These are phyloP conservation scores for Mythimna loreyi DNA, from an alignment of 2,888 invertebrate species.

Conservation along the genomic window DNA sequence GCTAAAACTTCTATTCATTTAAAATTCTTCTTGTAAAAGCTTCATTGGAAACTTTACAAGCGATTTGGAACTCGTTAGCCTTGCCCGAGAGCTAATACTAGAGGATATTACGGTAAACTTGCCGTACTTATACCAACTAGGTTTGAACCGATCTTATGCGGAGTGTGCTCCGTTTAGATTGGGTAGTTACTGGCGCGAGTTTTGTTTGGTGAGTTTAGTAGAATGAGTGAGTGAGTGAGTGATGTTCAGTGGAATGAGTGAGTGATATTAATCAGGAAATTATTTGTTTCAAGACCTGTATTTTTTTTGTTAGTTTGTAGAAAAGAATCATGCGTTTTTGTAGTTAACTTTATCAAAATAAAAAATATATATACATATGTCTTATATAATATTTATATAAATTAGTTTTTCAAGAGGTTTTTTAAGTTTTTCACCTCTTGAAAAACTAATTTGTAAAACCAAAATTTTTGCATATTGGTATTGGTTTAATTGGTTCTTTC, in stretches of 20 bases:
- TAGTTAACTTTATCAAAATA: too few relatives aligned
- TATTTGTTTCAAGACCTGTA: not conserved
- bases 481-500: too few relatives aligned
- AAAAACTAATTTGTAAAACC: too few relatives aligned
- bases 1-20: not conserved
- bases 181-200: conserved; percentile 23
- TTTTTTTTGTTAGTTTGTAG: too few relatives aligned
- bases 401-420: too few relatives aligned
- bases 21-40: conserved; percentile 6
- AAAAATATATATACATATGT: too few relatives aligned
- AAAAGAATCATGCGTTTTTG: too few relatives aligned
- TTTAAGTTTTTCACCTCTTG: too few relatives aligned
- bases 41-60: conserved; percentile 41
- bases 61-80: conserved; percentile 61
- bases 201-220: conserved; percentile 2
- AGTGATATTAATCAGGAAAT: not conserved
- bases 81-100: conserved; percentile 55
- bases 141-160: conserved; percentile 61
- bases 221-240: not conserved
- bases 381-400: too few relatives aligned
- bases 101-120: conserved; percentile 62
- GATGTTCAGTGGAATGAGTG: conserved; percentile 6
- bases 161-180: conserved; percentile 42
- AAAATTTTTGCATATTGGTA: too few relatives aligned
- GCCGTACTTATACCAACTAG: conserved; percentile 60